These are phyloP conservation scores for Poeciliopsis paucimaculata DNA, from an alignment of 2,797 vertebrate species.

Conservation along the genomic window DNA sequence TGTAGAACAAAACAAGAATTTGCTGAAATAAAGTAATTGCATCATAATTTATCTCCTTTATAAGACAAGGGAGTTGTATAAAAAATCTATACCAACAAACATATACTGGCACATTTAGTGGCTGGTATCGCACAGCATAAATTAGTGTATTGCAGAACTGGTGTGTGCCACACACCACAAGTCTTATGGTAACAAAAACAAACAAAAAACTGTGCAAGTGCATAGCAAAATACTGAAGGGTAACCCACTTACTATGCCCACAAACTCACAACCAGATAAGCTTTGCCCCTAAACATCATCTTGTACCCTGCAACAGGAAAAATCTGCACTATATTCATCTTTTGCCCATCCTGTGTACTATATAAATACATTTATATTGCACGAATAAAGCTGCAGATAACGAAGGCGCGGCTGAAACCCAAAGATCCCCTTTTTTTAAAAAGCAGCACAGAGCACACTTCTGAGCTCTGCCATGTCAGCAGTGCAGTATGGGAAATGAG, in stretches of 20 bases:
- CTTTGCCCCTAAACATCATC: background rate
- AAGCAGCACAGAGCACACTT: conserved; percentile 67
- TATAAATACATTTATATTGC: background rate
- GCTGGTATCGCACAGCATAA: background rate
- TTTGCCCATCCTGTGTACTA: background rate
- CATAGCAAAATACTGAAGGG: background rate
- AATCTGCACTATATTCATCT: background rate
- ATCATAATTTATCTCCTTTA: background rate
- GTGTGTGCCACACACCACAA: conserved; percentile 10
- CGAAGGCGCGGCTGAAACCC: conserved; percentile 60
- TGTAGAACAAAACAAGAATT: background rate
- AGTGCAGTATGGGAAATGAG: conserved; percentile 73
- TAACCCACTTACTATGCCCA: conserved; percentile 6
- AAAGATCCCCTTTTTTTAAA: conserved; percentile 68
- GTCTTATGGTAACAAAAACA: conserved; percentile 17
- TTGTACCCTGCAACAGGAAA: background rate
- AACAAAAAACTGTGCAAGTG: background rate
- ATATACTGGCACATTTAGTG: background rate
- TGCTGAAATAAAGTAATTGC: background rate
- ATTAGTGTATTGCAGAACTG: background rate
- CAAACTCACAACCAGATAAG: conserved; percentile 3
- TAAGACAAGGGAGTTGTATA: background rate
- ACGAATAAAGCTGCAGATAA: conserved; percentile 52
- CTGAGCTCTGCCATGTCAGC: conserved; percentile 68
- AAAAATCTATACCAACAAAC: background rate